Evolutionary conservation across 2,797 vertebrate genomes (phyloP).

Genomic region (Allobates femoralis): DNA sequence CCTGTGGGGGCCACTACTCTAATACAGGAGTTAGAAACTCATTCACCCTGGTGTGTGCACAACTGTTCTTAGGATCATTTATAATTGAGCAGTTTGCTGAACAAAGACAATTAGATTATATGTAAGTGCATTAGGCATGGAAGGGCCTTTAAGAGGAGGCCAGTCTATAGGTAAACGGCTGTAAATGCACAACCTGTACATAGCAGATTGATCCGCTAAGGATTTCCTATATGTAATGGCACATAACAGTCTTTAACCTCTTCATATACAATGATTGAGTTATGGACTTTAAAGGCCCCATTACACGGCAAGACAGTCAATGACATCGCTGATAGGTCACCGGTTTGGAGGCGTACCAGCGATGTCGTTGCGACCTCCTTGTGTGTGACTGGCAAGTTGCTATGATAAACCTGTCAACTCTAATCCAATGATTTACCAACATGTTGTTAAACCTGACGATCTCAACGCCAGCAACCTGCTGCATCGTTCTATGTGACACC

Average conservation of each 20-base stretch:
- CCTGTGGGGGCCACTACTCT: not conserved
- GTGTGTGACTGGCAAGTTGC: no score
- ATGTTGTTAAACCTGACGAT: no score
- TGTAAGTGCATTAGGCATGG: constrained; percentile 42
- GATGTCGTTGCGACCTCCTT: no score
- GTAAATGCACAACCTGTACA: constrained; percentile 35
- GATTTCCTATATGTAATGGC: not conserved
- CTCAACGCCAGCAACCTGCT: no score
- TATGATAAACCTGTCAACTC: no score
- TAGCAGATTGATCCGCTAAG: not conserved
- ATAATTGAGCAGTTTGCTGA: constrained; percentile 48
- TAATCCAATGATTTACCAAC: no score
- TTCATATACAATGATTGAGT: not conserved
- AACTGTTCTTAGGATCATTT: constrained; percentile 37
- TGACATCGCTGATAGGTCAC: no score
- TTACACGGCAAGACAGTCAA: no score
- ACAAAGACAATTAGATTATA: constrained; percentile 48
- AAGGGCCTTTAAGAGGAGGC: constrained; percentile 20
- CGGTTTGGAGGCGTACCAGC: no score
- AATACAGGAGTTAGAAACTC: constrained; percentile 21
- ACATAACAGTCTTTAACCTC: constrained; percentile 20
- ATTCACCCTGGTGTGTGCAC: constrained; percentile 9
- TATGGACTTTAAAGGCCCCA: no score
- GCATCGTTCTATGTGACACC: no score
- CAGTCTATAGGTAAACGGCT: constrained; percentile 33